phyloP scores from a whole-genome alignment of 2,113 vertebrate species.

The Centrocercus urophasianus region DNA sequence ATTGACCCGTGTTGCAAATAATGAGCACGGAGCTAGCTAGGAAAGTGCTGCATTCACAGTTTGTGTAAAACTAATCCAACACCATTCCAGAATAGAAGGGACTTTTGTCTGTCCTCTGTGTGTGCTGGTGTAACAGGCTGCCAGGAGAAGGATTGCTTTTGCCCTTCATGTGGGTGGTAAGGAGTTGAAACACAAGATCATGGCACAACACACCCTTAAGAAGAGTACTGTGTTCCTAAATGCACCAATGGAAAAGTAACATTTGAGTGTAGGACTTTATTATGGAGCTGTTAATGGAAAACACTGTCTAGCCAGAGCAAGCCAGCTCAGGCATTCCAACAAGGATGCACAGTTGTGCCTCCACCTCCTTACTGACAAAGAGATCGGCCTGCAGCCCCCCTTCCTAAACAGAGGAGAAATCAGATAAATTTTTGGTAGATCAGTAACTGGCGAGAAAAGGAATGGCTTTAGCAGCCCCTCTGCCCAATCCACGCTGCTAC shows the following conservation, averaged over 20 bases:
- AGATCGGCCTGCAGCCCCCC: neutral
- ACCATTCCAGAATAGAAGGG: neutral
- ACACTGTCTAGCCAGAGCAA: neutral
- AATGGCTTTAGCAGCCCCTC: neutral
- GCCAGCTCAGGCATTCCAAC: neutral
- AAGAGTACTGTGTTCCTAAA: neutral
- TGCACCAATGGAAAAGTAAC: neutral
- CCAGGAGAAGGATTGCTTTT: neutral
- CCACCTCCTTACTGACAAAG: neutral
- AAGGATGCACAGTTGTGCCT: neutral
- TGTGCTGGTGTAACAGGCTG: neutral
- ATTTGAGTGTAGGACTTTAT: neutral
- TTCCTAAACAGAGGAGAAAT: neutral
- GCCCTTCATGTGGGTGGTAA: neutral
- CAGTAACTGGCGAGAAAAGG: neutral
- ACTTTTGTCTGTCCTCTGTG: neutral
- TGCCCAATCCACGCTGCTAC: neutral
- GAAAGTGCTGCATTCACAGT: neutral
- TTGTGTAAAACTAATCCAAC: neutral
- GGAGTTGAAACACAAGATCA: neutral
- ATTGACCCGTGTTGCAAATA: neutral
- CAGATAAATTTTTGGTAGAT: neutral
- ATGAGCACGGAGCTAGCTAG: neutral
- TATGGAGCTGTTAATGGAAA: neutral
- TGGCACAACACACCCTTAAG: rapidly evolving